Percentiles rank a stretch among this genome's conserved stretches.
Evolutionary conservation across 1,140 invertebrate species (phyloP).

Genomic region (Homalodisca vitripennis): DNA sequence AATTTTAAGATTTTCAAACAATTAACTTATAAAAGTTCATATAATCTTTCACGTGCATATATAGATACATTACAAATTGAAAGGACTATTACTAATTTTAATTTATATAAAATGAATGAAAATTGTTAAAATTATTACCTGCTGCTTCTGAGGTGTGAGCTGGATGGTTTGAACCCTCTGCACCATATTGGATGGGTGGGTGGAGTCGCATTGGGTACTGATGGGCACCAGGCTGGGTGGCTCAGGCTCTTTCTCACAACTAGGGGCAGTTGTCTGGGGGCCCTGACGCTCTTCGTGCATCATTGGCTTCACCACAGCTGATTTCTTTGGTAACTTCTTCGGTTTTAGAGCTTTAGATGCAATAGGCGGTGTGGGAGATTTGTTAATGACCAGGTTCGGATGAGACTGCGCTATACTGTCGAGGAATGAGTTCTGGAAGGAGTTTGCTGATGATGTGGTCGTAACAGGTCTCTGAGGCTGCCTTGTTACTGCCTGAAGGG

Average conservation of each 20-base stretch:
- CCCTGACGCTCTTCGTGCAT: constrained; percentile 37
- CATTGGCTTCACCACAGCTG: constrained; percentile 46
- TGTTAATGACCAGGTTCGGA: constrained; percentile 43
- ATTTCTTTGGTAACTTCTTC: constrained; percentile 42
- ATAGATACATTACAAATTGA: too few relatives aligned
- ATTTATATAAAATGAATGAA: too few relatives aligned
- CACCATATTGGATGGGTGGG: constrained; percentile 8
- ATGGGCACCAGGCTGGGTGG: constrained; percentile 23
- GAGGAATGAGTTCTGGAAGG: constrained; percentile 42
- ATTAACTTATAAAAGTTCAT: too few relatives aligned
- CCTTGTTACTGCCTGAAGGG: constrained; percentile 18
- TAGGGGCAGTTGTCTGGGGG: not conserved
- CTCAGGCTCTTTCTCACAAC: constrained; percentile 2
- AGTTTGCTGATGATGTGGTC: not conserved
- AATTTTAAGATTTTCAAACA: too few relatives aligned
- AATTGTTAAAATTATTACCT: too few relatives aligned
- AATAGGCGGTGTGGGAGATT: constrained; percentile 35
- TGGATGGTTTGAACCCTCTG: constrained; percentile 57
- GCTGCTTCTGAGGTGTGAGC: constrained; percentile 59
- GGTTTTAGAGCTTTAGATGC: constrained; percentile 33
- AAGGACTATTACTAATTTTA: too few relatives aligned
- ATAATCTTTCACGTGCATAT: too few relatives aligned
- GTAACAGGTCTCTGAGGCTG: not conserved
- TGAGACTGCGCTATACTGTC: constrained; percentile 43
- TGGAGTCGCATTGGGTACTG: constrained; percentile 14